Conservation (phyloP, 2,888 invertebrate genomes). For the Papilio protenor region DNA sequence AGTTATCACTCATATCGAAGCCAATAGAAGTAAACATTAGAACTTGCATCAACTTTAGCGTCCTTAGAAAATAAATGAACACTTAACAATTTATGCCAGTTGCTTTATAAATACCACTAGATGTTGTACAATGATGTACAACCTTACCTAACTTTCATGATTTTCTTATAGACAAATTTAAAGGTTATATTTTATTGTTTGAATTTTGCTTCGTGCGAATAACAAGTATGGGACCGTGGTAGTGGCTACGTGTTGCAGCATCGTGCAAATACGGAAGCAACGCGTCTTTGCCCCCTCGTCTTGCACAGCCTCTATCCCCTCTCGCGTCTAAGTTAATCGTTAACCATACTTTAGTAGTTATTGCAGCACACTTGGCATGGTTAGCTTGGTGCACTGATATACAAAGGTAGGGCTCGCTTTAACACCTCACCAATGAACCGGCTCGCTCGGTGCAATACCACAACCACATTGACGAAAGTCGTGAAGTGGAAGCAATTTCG, state of each 20-base stretch:
- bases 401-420: no score
- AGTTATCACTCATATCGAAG: background rate
- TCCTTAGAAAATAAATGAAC: background rate
- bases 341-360: background rate
- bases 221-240: constrained; percentile 16
- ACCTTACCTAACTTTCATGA: background rate
- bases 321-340: constrained; percentile 25
- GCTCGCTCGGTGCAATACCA: no score
- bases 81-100: background rate
- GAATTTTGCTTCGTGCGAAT: background rate
- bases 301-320: constrained; percentile 28
- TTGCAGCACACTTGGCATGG: no score
- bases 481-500: no score
- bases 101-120: background rate
- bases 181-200: background rate
- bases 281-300: constrained; percentile 49
- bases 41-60: background rate
- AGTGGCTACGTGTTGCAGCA: constrained; percentile 9
- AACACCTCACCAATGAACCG: no score
- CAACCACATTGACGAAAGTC: no score
- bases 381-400: background rate
- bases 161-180: background rate
- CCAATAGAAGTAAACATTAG: background rate
- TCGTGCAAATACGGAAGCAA: constrained; percentile 49
- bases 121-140: background rate